A percentile compares a stretch with the other conserved stretches of the same genome.
These are phyloP conservation scores for Nothocercus nigrocapillus DNA, from an alignment of 2,113 vertebrate genomes.

Conservation along the genomic window DNA sequence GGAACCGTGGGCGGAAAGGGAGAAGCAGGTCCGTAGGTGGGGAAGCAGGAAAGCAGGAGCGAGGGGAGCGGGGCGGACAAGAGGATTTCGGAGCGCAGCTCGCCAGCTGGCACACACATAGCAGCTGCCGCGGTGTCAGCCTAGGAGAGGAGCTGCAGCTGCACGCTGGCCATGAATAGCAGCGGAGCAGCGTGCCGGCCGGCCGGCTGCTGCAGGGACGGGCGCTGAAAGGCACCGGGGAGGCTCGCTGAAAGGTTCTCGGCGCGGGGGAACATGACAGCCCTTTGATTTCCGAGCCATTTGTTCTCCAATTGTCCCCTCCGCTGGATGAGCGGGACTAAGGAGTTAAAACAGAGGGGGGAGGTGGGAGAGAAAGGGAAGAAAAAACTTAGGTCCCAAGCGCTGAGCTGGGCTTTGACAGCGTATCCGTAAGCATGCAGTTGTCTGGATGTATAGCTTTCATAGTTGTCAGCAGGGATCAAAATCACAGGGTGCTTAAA, in stretches of 20 bases:
- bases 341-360: constrained; percentile 10
- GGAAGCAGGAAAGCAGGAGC: constrained; percentile 14
- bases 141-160: constrained; percentile 69
- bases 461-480: constrained; percentile 55
- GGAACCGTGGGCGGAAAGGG: not conserved
- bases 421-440: not conserved
- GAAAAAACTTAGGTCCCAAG: not conserved
- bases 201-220: constrained; percentile 62
- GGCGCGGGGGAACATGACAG: not conserved
- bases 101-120: constrained; percentile 67
- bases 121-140: constrained; percentile 75
- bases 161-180: constrained; percentile 70
- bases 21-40: constrained; percentile 58
- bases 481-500: constrained; percentile 44
- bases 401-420: not conserved
- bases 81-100: constrained; percentile 60
- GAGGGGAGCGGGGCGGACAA: constrained; percentile 3
- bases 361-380: not conserved
- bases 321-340: not conserved
- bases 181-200: constrained; percentile 54
- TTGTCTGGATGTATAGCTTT: constrained; percentile 36
- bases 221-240: constrained; percentile 45
- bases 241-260: constrained; percentile 50
- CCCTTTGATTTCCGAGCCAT: constrained; percentile 65
- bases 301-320: constrained; percentile 48